Conservation (phyloP, 2,888 invertebrate genomes). For the Tachina grossa region DNA sequence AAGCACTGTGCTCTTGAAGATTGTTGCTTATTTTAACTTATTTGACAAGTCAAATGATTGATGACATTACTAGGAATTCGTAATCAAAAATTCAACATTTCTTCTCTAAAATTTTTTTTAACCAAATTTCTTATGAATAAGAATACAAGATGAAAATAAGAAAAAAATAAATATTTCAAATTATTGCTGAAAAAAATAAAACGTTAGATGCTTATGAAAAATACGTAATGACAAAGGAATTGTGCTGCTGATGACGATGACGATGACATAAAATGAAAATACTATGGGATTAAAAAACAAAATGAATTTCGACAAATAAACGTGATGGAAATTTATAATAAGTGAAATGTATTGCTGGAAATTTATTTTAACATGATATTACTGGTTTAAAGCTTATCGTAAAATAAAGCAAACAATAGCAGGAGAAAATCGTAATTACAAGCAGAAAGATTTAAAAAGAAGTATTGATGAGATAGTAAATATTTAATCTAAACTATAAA, state of each 20-base stretch:
- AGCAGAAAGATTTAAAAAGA: neutral
- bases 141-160: neutral
- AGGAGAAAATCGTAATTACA: neutral
- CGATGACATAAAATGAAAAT: conserved; percentile 48
- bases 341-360: conserved; percentile 25
- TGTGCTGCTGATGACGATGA: conserved; percentile 39
- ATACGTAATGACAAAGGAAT: neutral
- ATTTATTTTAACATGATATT: conserved; percentile 14
- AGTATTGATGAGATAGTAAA: neutral
- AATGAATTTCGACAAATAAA: conserved; percentile 67
- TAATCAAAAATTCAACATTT: conserved; percentile 69
- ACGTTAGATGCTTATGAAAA: conserved; percentile 3
- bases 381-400: neutral
- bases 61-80: conserved; percentile 74
- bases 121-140: neutral
- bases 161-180: conserved; percentile 54
- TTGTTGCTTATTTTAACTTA: conserved; percentile 58
- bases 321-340: conserved; percentile 67
- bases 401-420: neutral
- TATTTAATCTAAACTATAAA: neutral
- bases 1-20: conserved; percentile 18
- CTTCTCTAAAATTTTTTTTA: neutral
- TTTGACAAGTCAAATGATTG: conserved; percentile 77
- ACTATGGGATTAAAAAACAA: conserved; percentile 26
- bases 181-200: conserved; percentile 41